Base-by-base conservation (phyloP, 2,797 vertebrate species). In the Sebastes kiyomatsui region DNA sequence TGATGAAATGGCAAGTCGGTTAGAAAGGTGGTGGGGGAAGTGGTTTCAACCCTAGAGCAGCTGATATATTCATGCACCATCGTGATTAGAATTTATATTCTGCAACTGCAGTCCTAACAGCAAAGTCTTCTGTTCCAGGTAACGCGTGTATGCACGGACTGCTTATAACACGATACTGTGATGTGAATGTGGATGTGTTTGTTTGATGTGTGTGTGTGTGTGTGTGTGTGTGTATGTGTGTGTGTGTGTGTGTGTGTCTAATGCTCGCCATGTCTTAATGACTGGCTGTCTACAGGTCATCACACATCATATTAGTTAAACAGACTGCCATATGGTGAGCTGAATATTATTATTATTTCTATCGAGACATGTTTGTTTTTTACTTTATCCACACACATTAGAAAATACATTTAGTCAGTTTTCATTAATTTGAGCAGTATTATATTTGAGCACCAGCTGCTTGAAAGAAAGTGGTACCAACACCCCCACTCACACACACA, bases 71-170 rank as follows among this genome's bases (percentile, higher is more conserved):
- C 78, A 91, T 90, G 75, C 73, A 68, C 84, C 60, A 23, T 56
- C 38, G 55, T 87, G 86, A 91, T 89, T 84, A 78, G 66, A 87
- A 87, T 89, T 85, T 85, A 30, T 84, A 73, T 87, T 84, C 67
- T 77, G 59, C 73, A 72, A 20, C 81, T 76, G 72, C 88, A 82
- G 80, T 49, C 28, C 35, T 72, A 64, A 74, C 72, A 82, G 66
- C 13, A 65, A 72, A 58, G 27, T 68, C 62, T 33, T 81, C 74
- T 82, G 60, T 81, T 82, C 59, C 33, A 83, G 46, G 55, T 83
- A 68, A 76, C 80, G 18, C 87, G 55, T 75, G 52, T 67, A 32
- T 82, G 78, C 59, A 65, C 1, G 27, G 65, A 60, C 61, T 69
- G 66, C 65, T 73, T 70, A 64, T 64, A 16, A 59, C 67, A 67